Evolutionary conservation across 2,888 invertebrate genomes (phyloP), one percentile per base, ranked within the genome.

Genomic region (Drosophila mimica): DNA sequence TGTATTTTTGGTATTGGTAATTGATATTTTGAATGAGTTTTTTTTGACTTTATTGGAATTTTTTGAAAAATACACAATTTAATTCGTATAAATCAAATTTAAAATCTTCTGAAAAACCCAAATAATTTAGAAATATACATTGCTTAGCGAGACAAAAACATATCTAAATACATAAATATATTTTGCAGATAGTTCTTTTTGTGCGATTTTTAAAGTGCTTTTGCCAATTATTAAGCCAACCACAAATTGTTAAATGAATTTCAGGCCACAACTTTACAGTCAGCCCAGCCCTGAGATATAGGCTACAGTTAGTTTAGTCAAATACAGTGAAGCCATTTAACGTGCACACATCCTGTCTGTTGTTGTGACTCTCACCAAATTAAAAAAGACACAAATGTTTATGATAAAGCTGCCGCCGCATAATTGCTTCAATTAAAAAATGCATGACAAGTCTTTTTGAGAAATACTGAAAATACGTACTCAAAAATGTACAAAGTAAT

Each of bases 391-490:
- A 83, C 59, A 69, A 76, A 70, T 75, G 53, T 75, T 54, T 71
- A 61, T 52, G 68, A 60, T 52, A 40, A 70, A 60, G 48, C 56
- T 53, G 58, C 46, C 54, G 68, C 36, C 49, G 72, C 58, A 64
- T 86, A 85, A 89, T 89, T 85, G 84, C 75, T 77, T 57, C 70
- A 76, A 80, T 73, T 89, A 77, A 89, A 87, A 88, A 86, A 84
- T 89, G 80, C 70, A 89, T 88, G 75, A 62, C 73, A 85, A 83
- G 81, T 75, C 70, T 72, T 81, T 81, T 65, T 48, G 43, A 49
- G 61, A 59, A 69, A 74, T 70, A 58, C 15, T 3, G 1, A n/a
- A n/a, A n/a, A n/a, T 13, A 7, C 5, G n/a, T 74, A 58, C 72
- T 83, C 79, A 81, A 65, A 83, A 81, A 76, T 85, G 67, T 84